phyloP scores from a whole-genome alignment of 2,888 invertebrate genomes.

The Epiblema foenella region DNA sequence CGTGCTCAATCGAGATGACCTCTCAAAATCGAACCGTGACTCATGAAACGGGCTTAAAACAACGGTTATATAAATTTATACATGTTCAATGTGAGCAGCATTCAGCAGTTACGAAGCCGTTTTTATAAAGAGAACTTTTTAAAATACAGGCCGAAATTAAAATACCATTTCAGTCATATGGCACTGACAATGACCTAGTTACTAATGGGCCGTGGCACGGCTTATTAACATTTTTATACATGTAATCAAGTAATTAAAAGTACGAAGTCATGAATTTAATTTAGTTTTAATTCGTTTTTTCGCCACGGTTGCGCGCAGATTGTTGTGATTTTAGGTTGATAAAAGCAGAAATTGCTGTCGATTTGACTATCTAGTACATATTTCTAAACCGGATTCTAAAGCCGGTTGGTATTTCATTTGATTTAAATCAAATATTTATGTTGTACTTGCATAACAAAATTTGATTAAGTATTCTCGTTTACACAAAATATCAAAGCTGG shows the following conservation, averaged over 20 bases:
- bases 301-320: constrained; percentile 29
- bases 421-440: neutral
- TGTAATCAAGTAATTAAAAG: constrained; percentile 33
- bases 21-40: constrained; percentile 34
- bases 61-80: constrained; percentile 8
- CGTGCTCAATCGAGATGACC: constrained; percentile 33
- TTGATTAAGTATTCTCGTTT: neutral
- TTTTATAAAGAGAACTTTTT: constrained; percentile 24
- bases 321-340: constrained; percentile 1
- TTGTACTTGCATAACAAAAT: neutral
- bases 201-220: constrained; percentile 30
- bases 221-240: constrained; percentile 7
- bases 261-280: constrained; percentile 24
- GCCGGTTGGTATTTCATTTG: neutral
- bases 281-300: constrained; percentile 29
- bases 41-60: constrained; percentile 21
- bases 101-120: constrained; percentile 7
- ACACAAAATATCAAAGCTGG: neutral
- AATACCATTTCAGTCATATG: constrained; percentile 45
- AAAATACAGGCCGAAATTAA: constrained; percentile 45
- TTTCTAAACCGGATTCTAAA: neutral
- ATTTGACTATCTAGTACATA: neutral
- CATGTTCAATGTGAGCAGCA: constrained; percentile 24
- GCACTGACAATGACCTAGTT: constrained; percentile 49
- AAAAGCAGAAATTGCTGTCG: neutral